Base-by-base conservation (phyloP, 2,113 vertebrate genomes). In the Peromyscus polionotus region DNA sequence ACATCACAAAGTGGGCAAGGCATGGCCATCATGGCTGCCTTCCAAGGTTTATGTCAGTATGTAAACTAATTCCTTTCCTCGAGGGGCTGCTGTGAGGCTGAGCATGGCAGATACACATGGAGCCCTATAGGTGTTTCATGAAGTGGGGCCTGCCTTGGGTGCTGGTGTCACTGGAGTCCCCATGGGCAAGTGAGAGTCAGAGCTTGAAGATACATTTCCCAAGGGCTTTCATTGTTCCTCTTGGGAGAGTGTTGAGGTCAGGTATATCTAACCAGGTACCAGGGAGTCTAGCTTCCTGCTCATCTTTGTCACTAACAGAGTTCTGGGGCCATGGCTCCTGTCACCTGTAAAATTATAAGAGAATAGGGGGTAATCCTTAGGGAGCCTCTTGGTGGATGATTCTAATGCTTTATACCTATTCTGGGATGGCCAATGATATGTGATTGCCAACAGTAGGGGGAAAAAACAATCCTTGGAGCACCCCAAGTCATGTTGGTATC, bases 81-180 rank as follows among this genome's bases (percentile, higher is more conserved):
- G 1, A 0, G 77, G 45, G 36, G 14, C 0, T 22, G 5, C 36
- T 8, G 5, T 5, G 72, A 31, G 11, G 36, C 16, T 12, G 19
- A 31, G 22, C 19, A 1, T 14, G 20, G 6, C 45, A 51, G 63
- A 26, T 8, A 36, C 19, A 14, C 26, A 13, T 20, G 22, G 63
- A 54, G 51, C 31, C 42, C 61, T 51, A 12, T 54, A 51, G 7
- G 5, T 13, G 19, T 24, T 54, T 68, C 63, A 86, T 48, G 31
- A 48, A 86, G 28, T 68, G 26, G 63, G 12, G 1, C 72, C 39
- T 7, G 22, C 13, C 33, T 39, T n/a, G 10, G 42, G 73, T 0
- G 0, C 39, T 1, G 24, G 26, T 11, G 16, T 31, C 59, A 36
- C n/a, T 87, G 67, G 31, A 51, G 67, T 48, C 1, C 20, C 1